Conservation (phyloP, 2,888 invertebrate genomes). For the Drosophila incognita region DNA sequence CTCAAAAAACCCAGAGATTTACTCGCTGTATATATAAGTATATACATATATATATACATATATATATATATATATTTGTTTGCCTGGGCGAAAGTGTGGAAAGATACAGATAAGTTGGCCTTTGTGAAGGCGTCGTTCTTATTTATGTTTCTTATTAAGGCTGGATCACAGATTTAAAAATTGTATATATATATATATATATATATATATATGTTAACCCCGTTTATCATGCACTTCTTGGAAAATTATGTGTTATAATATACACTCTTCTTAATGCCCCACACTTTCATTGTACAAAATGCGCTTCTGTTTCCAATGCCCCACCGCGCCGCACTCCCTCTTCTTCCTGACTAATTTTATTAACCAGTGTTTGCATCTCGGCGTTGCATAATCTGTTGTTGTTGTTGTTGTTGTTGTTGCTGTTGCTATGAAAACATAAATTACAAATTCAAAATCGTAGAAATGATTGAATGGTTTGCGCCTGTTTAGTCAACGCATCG, state of each 20-base stretch:
- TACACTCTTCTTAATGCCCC: slow-evolving; percentile 7
- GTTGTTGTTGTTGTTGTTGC: slow-evolving; percentile 4
- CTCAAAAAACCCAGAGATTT: slow-evolving; percentile 27
- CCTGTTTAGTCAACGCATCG: slow-evolving; percentile 20
- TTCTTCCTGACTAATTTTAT: slow-evolving; percentile 62
- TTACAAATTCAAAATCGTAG: slow-evolving; percentile 65
- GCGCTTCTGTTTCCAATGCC: slow-evolving; percentile 9
- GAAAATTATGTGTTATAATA: slow-evolving; percentile 7
- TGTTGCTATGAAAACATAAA: slow-evolving; percentile 56
- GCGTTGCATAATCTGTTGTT: slow-evolving; percentile 78
- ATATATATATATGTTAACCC: neutral
- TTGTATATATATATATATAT: neutral
- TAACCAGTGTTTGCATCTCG: slow-evolving; percentile 69
- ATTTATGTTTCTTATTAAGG: neutral
- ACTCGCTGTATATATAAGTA: neutral
- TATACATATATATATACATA: no score
- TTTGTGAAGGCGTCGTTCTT: neutral
- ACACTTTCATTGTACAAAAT: slow-evolving; percentile 46
- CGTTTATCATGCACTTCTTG: neutral
- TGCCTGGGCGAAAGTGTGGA: slow-evolving; percentile 15
- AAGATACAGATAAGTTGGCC: slow-evolving; percentile 12
- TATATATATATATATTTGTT: neutral
- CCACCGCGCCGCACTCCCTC: neutral
- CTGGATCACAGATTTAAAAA: neutral
- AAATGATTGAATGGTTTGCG: slow-evolving; percentile 72